A percentile compares a stretch with the other conserved stretches of the same genome.
Evolutionary conservation across 2,113 vertebrate species (phyloP).

Genomic region (Catharus bicknelli): DNA sequence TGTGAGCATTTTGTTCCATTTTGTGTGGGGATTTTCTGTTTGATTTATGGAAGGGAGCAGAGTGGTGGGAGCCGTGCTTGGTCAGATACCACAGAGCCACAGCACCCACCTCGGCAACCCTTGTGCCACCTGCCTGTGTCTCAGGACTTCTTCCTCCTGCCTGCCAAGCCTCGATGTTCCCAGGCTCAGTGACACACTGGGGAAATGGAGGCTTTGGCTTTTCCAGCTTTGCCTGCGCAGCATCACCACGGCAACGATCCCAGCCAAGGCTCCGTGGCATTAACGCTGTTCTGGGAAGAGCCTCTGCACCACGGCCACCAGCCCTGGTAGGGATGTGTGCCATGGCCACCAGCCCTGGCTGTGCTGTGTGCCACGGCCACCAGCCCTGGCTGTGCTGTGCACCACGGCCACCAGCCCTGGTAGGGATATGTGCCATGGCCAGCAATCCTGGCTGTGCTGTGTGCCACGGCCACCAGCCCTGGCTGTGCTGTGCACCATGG

Average conservation of each 20-base stretch:
- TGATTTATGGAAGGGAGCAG: neutral
- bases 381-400: no score
- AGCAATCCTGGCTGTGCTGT: no score
- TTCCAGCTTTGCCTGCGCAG: constrained; percentile 40
- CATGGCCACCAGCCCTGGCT: no score
- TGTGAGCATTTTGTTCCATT: neutral
- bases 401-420: no score
- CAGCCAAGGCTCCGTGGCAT: neutral
- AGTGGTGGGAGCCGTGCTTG: rapidly evolving
- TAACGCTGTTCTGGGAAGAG: neutral
- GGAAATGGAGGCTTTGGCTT: constrained; percentile 27
- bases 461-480: no score
- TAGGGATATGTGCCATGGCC: no score
- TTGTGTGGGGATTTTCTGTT: rapidly evolving
- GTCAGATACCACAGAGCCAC: rapidly evolving
- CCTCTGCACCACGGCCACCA: rapidly evolving
- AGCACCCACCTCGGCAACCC: neutral
- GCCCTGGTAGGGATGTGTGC: neutral
- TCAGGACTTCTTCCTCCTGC: neutral
- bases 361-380: no score
- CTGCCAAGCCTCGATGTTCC: neutral
- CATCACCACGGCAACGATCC: constrained; percentile 48
- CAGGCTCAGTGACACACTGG: neutral
- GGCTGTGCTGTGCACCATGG: no score
- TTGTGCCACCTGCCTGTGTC: rapidly evolving